Conservation (phyloP, 1,140 invertebrate species). For the Bombus affinis region DNA sequence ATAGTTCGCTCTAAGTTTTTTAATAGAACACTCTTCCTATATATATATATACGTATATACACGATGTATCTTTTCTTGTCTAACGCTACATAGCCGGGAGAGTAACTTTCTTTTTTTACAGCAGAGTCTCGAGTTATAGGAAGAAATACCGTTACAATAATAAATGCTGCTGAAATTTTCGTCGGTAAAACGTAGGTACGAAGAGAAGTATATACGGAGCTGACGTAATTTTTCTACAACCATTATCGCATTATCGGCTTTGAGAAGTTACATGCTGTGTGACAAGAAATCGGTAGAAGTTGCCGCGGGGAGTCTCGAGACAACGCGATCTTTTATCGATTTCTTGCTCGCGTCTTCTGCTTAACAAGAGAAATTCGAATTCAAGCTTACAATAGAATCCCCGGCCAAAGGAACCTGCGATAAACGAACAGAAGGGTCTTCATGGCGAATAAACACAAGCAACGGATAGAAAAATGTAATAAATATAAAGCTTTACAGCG, state of each 20-base stretch:
- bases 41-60: background rate
- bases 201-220: background rate
- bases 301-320: background rate
- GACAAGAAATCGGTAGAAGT: background rate
- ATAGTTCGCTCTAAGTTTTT: constrained; percentile 65
- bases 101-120: constrained; percentile 27
- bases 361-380: constrained; percentile 13
- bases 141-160: background rate
- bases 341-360: too few relatives aligned
- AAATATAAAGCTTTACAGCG: constrained; percentile 1
- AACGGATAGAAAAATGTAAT: constrained; percentile 3
- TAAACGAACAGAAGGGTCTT: background rate
- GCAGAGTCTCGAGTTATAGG: constrained; percentile 34
- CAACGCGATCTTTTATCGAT: constrained; percentile 7
- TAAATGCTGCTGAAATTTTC: background rate
- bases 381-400: background rate
- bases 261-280: background rate
- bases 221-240: background rate
- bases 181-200: background rate
- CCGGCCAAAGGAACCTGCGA: background rate
- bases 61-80: constrained; percentile 21
- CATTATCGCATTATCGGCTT: background rate
- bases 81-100: constrained; percentile 23
- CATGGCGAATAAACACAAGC: background rate
- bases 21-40: constrained; percentile 48